phyloP scores from a whole-genome alignment of 2,888 invertebrate genomes.

The Scaptomyza reducta region DNA sequence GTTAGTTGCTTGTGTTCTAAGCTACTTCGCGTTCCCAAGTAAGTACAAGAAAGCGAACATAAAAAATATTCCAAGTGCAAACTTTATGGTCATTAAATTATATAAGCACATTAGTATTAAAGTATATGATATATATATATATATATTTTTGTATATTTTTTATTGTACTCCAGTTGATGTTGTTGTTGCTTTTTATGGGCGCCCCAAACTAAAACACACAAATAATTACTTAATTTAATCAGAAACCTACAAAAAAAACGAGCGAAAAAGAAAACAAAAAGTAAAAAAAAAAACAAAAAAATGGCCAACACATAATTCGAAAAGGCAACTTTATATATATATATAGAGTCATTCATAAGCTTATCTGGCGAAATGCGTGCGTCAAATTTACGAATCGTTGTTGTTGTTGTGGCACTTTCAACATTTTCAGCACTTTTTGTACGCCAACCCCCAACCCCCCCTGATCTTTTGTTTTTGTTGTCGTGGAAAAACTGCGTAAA shows the following conservation, averaged over 20 bases:
- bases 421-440: conserved; percentile 69
- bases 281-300: conserved; percentile 24
- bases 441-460: no score
- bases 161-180: conserved; percentile 6
- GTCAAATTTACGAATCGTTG: conserved; percentile 65
- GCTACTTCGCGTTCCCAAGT: conserved; percentile 63
- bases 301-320: conserved; percentile 45
- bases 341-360: conserved; percentile 58
- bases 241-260: conserved; percentile 49
- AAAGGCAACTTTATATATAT: conserved; percentile 59
- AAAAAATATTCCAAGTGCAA: conserved; percentile 13
- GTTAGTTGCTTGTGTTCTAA: conserved; percentile 55
- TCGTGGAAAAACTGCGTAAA: conserved; percentile 58
- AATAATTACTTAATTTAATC: conserved; percentile 81
- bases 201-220: conserved; percentile 35
- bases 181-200: conserved; percentile 34
- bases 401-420: conserved; percentile 58
- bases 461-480: conserved; percentile 11
- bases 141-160: conserved; percentile 3
- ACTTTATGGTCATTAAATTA: conserved; percentile 41
- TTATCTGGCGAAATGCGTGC: conserved; percentile 61
- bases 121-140: conserved; percentile 6
- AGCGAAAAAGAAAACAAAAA: conserved; percentile 16
- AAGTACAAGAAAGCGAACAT: conserved; percentile 18
- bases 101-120: conserved; percentile 35